phyloP scores from a whole-genome alignment of 2,888 invertebrate species.

The Deroplatys truncata region DNA sequence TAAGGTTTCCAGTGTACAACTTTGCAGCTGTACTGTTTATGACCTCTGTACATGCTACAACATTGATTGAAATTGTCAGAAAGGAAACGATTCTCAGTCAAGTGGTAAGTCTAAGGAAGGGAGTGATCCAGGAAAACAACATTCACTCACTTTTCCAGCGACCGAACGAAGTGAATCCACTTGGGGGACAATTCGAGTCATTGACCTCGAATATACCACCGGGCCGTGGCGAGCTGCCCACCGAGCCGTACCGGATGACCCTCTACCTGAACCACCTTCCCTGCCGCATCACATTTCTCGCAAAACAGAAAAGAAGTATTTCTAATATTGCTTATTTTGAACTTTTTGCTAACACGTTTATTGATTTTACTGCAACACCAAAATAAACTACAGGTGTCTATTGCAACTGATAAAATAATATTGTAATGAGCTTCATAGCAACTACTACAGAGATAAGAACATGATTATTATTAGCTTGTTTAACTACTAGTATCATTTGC shows the following conservation, averaged over 20 bases:
- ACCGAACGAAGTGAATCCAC: background rate
- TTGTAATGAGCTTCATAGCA: no score
- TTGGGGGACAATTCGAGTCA: background rate
- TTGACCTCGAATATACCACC: background rate
- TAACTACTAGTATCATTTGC: no score
- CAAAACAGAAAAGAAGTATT: background rate
- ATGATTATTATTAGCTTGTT: no score
- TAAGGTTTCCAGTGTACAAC: no score
- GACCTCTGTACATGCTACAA: background rate
- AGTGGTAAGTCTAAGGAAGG: background rate
- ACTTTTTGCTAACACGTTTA: background rate
- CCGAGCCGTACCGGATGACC: slow-evolving; percentile 2
- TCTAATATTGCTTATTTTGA: background rate
- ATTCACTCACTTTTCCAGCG: background rate
- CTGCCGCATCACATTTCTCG: background rate
- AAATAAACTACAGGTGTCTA: no score
- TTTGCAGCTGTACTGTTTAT: no score
- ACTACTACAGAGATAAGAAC: no score
- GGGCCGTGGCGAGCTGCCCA: slow-evolving; percentile 1
- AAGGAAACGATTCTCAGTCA: background rate
- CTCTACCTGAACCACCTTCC: background rate
- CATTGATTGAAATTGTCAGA: background rate
- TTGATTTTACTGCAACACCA: no score
- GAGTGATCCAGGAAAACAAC: background rate
- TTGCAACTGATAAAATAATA: no score